phyloP scores from a whole-genome alignment of 2,797 vertebrate species.

The Cirrhinus mrigala region DNA sequence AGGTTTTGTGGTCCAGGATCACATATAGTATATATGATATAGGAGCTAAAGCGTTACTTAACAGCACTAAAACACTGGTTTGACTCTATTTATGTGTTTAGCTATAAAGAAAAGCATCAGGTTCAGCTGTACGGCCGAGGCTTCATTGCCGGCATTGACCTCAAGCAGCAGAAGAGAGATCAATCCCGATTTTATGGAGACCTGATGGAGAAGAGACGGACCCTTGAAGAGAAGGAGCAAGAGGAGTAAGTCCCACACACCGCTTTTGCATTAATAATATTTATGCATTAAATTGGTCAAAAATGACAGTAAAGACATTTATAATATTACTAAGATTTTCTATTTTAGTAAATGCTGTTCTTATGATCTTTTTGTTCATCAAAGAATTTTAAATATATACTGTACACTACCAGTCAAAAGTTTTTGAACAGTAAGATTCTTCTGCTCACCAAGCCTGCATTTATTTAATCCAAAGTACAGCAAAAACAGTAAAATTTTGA shows the following conservation, averaged over 20 bases:
- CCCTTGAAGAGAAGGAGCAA: conserved; percentile 96
- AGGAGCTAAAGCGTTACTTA: neutral
- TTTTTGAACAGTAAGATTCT: too few species aligned
- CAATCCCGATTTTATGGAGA: conserved; percentile 97
- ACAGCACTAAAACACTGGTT: neutral
- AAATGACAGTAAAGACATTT: neutral
- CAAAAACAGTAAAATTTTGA: too few species aligned
- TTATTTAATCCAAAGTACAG: too few species aligned
- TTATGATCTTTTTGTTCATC: neutral
- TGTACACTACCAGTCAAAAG: too few species aligned
- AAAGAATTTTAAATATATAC: too few species aligned
- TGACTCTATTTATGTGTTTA: conserved; percentile 62
- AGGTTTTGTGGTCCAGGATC: too few species aligned
- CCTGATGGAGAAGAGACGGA: conserved; percentile 96
- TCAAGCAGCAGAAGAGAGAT: conserved; percentile 97
- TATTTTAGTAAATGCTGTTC: neutral
- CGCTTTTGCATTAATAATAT: too few species aligned
- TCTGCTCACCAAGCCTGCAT: too few species aligned
- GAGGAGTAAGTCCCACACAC: conserved; percentile 86
- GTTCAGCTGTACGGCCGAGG: conserved; percentile 94
- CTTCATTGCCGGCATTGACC: conserved; percentile 95
- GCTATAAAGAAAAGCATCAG: conserved; percentile 96
- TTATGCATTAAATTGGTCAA: neutral
- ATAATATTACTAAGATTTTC: neutral
- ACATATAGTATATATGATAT: neutral